A percentile compares a stretch with the other conserved stretches of the same genome.
phyloP scores from a whole-genome alignment of 2,113 vertebrate species.

The Tapirus terrestris region DNA sequence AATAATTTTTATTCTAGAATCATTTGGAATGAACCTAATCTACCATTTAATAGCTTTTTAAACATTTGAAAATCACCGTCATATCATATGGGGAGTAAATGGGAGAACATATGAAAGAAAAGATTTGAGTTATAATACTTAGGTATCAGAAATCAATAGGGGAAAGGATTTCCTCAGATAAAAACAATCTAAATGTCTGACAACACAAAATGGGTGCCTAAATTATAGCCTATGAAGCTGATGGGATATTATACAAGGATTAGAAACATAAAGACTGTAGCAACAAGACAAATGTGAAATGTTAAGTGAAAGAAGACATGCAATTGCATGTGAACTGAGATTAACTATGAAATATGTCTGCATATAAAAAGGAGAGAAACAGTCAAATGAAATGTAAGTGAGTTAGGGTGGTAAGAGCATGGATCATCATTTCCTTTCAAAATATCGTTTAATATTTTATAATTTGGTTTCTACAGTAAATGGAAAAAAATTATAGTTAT shows the following conservation, averaged over 20 bases:
- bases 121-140: background rate
- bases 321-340: background rate
- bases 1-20: background rate
- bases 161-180: background rate
- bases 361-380: background rate
- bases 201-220: background rate
- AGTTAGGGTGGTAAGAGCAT: background rate
- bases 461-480: conserved; percentile 9
- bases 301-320: background rate
- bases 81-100: background rate
- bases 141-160: background rate
- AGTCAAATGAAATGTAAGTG: background rate
- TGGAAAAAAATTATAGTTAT: background rate
- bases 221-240: background rate
- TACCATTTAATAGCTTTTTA: background rate
- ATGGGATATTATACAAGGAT: background rate
- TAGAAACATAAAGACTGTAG: background rate
- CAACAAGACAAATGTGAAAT: background rate
- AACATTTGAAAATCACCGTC: background rate
- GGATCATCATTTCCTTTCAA: background rate
- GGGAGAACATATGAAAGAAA: background rate
- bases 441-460: conserved; percentile 16
- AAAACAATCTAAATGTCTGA: conserved; percentile 12
- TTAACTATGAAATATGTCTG: background rate
- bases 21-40: background rate